Evolutionary conservation across 2,113 vertebrate species (phyloP), one percentile per base, ranked within the genome.

Genomic region (zebrafish (Danio rerio)): DNA sequence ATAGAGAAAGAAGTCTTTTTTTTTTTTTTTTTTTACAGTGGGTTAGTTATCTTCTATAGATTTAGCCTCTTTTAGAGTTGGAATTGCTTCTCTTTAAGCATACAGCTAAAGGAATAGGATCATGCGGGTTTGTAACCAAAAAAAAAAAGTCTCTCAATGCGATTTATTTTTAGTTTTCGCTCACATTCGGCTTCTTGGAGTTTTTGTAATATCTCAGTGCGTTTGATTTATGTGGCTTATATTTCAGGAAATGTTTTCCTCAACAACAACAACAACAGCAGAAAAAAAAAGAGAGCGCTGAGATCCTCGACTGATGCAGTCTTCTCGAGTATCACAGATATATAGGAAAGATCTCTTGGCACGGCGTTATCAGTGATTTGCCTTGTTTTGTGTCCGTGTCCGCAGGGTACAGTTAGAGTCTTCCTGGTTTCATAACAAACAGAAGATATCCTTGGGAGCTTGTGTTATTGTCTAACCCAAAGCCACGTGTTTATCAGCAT

Each of bases 201-300:
- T 49, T 63, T 77, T 49, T 77, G 7, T 77, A 62, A 77, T 77
- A 61, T 77, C 47, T 50, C 74, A 0, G 58, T 16, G 45, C 12
- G 3, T 77, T 50, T 77, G 75, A 63, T 77, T 77, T 77, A 63
- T 77, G 43, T 77, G 75, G 21, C 45, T 77, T 50, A 62, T 77
- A 63, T 62, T 62, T 10, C 13, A 77, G 42, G 18, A 62, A 31
- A 77, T 50, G 43, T 62, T 77, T 77, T 77, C 45, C 58, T 5
- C 45, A 77, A n/a, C 56, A 62, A 31, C 31, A 31, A 31, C 31
- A 31, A 3, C 31, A 31, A 3, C 31, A 31, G 31, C 1, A 31
- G n/a, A 31, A 31, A 31, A 31, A 31, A 31, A 31, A 3, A 31
- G 10, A 31, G 21, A 9, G 7, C 56, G 9, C 21, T 31, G 74